These are phyloP conservation scores for Rhagonycha fulva DNA, from an alignment of 2,888 invertebrate genomes.

Conservation along the genomic window DNA sequence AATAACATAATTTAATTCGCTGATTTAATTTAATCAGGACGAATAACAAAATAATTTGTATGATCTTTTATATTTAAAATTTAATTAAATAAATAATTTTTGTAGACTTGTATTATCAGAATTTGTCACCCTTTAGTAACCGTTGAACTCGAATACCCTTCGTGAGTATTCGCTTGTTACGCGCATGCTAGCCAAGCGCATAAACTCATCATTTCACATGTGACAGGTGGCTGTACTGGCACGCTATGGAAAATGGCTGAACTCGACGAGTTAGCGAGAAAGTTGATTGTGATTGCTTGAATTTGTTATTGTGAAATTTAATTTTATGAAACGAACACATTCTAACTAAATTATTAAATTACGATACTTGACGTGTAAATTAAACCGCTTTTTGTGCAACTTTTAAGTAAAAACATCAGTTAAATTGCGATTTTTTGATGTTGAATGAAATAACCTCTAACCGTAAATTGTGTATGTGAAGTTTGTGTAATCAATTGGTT, in stretches of 20 bases:
- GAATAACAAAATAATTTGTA: background rate
- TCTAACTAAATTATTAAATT: slow-evolving; percentile 36
- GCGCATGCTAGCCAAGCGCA: slow-evolving; percentile 45
- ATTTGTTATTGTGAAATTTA: slow-evolving; percentile 44
- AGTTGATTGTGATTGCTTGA: slow-evolving; percentile 40
- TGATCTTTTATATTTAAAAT: background rate
- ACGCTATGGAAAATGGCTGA: slow-evolving; percentile 55
- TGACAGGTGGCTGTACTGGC: slow-evolving; percentile 56
- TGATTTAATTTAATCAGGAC: background rate
- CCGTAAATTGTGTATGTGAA: slow-evolving; percentile 33
- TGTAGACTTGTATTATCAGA: slow-evolving; percentile 3
- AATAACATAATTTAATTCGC: background rate
- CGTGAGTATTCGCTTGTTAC: slow-evolving; percentile 37
- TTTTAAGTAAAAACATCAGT: slow-evolving; percentile 13
- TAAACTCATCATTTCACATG: slow-evolving; percentile 46
- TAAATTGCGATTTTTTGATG: background rate
- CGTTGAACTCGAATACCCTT: slow-evolving; percentile 26
- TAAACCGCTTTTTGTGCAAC: slow-evolving; percentile 13
- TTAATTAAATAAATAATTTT: background rate
- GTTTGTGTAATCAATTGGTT: slow-evolving; percentile 3
- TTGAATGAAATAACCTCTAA: slow-evolving; percentile 10
- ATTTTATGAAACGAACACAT: slow-evolving; percentile 35
- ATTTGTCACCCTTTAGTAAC: slow-evolving; percentile 15
- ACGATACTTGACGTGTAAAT: slow-evolving; percentile 34
- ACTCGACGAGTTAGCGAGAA: slow-evolving; percentile 43